phyloP scores from a whole-genome alignment of 1,140 invertebrate genomes.

The Conus betulinus region DNA sequence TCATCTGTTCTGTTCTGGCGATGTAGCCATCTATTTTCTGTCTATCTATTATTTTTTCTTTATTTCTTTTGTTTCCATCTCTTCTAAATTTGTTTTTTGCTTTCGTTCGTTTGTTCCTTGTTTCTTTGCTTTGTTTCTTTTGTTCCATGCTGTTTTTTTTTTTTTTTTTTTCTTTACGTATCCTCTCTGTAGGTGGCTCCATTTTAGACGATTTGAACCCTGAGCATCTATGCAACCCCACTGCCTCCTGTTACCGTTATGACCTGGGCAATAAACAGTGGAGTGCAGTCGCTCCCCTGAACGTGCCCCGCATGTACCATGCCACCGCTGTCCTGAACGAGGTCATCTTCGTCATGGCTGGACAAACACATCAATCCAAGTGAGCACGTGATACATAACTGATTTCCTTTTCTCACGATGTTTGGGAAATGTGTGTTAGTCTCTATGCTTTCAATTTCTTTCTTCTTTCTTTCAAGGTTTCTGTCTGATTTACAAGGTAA shows the following conservation, averaged over 20 bases:
- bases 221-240: slow-evolving; percentile 30
- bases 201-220: slow-evolving; percentile 32
- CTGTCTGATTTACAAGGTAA: too few species aligned
- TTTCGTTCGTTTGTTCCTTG: too few species aligned
- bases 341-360: slow-evolving; percentile 27
- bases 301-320: slow-evolving; percentile 32
- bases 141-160: background rate
- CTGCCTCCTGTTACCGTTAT: slow-evolving; percentile 30
- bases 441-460: too few species aligned
- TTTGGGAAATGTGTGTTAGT: too few species aligned
- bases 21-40: too few species aligned
- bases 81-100: too few species aligned
- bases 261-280: background rate
- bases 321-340: slow-evolving; percentile 26
- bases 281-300: slow-evolving; percentile 16
- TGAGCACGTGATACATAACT: background rate
- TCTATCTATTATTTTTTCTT: too few species aligned
- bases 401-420: too few species aligned
- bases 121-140: too few species aligned
- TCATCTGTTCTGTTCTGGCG: too few species aligned
- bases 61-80: too few species aligned
- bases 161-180: background rate
- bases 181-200: slow-evolving; percentile 13
- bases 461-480: too few species aligned
- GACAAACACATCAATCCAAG: slow-evolving; percentile 26